Base-by-base conservation (phyloP, 2,888 invertebrate species). In the Diloba caeruleocephala region DNA sequence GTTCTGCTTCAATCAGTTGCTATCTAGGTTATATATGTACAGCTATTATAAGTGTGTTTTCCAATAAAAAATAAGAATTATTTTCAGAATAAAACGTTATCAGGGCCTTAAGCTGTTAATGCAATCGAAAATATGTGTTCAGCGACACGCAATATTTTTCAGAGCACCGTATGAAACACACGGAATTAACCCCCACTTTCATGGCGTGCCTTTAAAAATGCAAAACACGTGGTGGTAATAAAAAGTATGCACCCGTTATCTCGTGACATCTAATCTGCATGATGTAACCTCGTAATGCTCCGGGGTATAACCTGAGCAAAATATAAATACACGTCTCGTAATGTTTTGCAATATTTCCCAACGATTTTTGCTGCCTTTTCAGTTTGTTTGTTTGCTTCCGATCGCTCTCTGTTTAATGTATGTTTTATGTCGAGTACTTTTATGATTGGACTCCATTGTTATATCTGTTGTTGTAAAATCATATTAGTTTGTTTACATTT, bases 251-350 rank as follows among this genome's bases (percentile, higher is more conserved):
- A 71, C 44, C 49, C 68, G 60, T 73, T 74, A 74, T 68, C 68
- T 45, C 49, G 51, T 64, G 74, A 77, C 78, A 76, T 76, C 75
- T 76, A 79, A 81, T 78, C 74, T 76, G 55, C 65, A 69, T 70
- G 77, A 75, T 68, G 74, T 68, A 67, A 69, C 68, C 71, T 72
- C 60, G 73, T 70, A 73, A 72, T 62, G 52, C 71, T 46, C 69
- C 43, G 10, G 78, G 74, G 73, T 63, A 65, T 67, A 58, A 52
- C 66, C 52, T 32, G 56, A 59, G 52, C 57, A 65, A 59, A 67
- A 59, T 51, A 60, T 50, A 65, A 63, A 66, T 59, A 63, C 33
- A 44, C 38, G 23, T 42, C 48, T 48, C 44, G 44, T 71, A 62
- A 43, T 48, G 36, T 56, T 21, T 44, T 42, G 31, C 13, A 25